phyloP scores from a whole-genome alignment of 2,113 vertebrate genomes.

The Urocolius indicus region DNA sequence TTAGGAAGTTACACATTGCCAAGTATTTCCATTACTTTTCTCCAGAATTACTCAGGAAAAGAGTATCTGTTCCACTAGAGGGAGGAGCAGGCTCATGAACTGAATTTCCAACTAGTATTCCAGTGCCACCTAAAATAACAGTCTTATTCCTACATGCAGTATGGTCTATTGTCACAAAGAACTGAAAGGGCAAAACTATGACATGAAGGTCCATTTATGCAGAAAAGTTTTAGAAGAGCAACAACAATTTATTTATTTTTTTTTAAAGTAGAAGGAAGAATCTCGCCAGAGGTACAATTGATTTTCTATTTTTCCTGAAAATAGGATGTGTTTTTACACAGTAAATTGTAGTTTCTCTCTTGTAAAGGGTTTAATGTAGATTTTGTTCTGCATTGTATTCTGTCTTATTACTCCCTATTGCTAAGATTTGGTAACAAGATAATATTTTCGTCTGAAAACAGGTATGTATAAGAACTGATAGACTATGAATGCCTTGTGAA shows the following conservation, averaged over 20 bases:
- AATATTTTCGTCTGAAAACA: neutral
- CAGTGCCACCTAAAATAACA: neutral
- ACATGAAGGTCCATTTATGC: neutral
- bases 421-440: neutral
- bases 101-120: neutral
- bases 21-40: neutral
- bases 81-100: conserved; percentile 53
- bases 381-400: neutral
- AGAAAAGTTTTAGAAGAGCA: neutral
- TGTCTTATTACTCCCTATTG: neutral
- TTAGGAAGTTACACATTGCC: neutral
- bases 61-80: conserved; percentile 49
- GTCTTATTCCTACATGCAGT: accelerated
- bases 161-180: neutral
- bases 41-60: neutral
- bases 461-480: neutral
- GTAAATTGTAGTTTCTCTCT: neutral
- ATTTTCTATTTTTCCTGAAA: neutral
- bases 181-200: neutral
- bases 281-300: neutral
- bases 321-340: neutral
- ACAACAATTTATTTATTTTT: neutral
- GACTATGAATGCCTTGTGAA: neutral
- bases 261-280: neutral
- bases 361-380: neutral